Conservation (phyloP, 1,140 invertebrate species). For the Trissolcus basalis region DNA sequence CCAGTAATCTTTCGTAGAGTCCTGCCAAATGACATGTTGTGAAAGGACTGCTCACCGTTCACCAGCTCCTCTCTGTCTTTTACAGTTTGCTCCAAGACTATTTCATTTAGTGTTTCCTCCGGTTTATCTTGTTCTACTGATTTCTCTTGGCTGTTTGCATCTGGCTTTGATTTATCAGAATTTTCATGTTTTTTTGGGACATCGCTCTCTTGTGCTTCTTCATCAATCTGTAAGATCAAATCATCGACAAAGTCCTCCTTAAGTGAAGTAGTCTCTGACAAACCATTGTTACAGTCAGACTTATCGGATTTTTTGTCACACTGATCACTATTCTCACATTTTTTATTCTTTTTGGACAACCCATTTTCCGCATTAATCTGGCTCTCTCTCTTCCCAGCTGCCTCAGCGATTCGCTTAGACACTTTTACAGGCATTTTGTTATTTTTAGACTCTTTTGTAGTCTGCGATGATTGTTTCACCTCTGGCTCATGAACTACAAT, state of each 20-base stretch:
- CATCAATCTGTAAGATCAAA: constrained; percentile 23
- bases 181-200: neutral
- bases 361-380: constrained; percentile 38
- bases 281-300: constrained; percentile 18
- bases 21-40: constrained; percentile 42
- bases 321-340: constrained; percentile 44
- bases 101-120: constrained; percentile 5
- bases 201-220: neutral
- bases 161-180: neutral
- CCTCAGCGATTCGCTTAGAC: constrained; percentile 35
- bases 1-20: constrained; percentile 39
- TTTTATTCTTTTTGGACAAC: constrained; percentile 36
- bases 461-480: constrained; percentile 18
- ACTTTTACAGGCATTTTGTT: constrained; percentile 16
- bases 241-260: constrained; percentile 27
- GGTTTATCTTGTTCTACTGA: neutral
- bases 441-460: constrained; percentile 36
- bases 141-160: constrained; percentile 23
- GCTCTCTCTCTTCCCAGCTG: constrained; percentile 31
- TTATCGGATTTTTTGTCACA: constrained; percentile 26
- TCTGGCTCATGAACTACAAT: constrained; percentile 24
- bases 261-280: neutral
- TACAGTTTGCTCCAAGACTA: constrained; percentile 1
- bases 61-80: constrained; percentile 30
- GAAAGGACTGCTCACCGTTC: constrained; percentile 34